Conservation (phyloP, 1,140 invertebrate genomes). For the Drosophila saltans region DNA sequence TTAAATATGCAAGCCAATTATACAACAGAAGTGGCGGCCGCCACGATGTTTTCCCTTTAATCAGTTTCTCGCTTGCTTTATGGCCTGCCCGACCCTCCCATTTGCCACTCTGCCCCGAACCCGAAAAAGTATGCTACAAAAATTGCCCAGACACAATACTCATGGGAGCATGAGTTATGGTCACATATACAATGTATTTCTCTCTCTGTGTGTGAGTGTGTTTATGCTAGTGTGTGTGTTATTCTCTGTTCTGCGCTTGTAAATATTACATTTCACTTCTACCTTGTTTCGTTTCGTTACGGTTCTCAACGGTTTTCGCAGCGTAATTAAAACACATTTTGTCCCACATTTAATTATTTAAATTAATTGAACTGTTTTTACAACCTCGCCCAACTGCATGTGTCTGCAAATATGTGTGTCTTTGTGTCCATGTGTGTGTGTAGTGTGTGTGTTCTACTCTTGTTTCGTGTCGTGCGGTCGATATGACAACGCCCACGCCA, state of each 20-base stretch:
- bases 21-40: constrained; percentile 4
- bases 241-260: constrained; percentile 22
- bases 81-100: not conserved
- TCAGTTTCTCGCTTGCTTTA: constrained; percentile 7
- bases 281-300: constrained; percentile 21
- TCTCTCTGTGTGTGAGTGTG: constrained; percentile 8
- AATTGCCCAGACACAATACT: constrained; percentile 6
- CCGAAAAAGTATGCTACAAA: constrained; percentile 6
- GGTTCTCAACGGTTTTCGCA: constrained; percentile 35
- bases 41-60: not conserved
- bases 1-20: constrained; percentile 73
- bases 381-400: constrained; percentile 41
- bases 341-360: constrained; percentile 77
- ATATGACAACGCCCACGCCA: constrained; percentile 73
- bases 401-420: constrained; percentile 18
- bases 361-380: constrained; percentile 80
- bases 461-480: constrained; percentile 69
- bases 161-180: constrained; percentile 9
- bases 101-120: not conserved
- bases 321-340: constrained; percentile 76
- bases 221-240: constrained; percentile 1
- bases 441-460: constrained; percentile 37
- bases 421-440: constrained; percentile 44
- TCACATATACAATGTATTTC: constrained; percentile 16
- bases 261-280: constrained; percentile 38